Evolutionary conservation across 2,797 vertebrate genomes (phyloP), one percentile per base, ranked within the genome.

Genomic region (Pipistrellus nathusii): DNA sequence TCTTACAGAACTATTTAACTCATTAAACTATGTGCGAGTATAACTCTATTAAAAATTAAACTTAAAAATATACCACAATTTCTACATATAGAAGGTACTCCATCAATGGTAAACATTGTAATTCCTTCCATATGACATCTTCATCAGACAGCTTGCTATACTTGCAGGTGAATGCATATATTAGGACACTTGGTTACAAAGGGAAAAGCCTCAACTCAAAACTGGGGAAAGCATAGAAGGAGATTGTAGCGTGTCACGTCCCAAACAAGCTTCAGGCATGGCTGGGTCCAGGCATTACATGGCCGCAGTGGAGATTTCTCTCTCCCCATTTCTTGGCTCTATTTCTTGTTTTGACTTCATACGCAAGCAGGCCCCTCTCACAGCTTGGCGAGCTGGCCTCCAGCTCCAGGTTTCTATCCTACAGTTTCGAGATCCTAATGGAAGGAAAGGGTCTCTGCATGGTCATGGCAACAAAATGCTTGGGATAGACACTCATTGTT

Each of bases 51-150:
- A 55, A 76, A 94, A 94, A 59, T 78, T 62, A 75, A 86, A 76
- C 64, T 32, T 68, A 76, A 88, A 92, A 86, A 81, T 46, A 66
- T 32, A 46, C 68, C 62, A 92, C 14, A 77, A 68, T 81, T 87
- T 83, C 55, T 59, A 85, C 12, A 30, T 35, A 2, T 12, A 81
- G 27, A 81, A 41, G 18, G n/a, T 73, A 38, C 38, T 53, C 78
- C 90, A 2, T 51, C 51, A 76, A 53, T 20, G 38, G 32, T 23
- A 32, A 30, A n/a, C 18, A 11, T 86, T 69, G 76, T 1, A 55
- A 64, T 53, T 69, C 20, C 51, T 80, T 35, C 51, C 6, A 0
- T 10, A n/a, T 32, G 18, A 44, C 6, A 13, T 71, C 80, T 84
- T 48, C 64, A 48, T 81, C 30, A 38, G 69, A 72, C 35, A 62